Conservation (phyloP, 1,140 invertebrate genomes). For the Xylocopa sonorina region DNA sequence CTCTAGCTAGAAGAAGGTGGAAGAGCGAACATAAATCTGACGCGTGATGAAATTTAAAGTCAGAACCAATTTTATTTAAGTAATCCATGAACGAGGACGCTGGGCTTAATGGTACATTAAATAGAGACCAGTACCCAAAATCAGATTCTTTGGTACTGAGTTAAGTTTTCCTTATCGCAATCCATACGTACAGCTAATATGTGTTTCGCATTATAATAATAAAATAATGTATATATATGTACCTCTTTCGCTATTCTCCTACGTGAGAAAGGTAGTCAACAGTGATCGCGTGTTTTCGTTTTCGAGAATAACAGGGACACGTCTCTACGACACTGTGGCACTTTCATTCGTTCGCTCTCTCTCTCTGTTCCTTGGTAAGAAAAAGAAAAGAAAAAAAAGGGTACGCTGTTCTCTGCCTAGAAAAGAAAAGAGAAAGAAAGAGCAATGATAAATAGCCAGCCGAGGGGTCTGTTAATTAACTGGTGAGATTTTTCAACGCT, state of each 20-base stretch:
- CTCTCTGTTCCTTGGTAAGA: too few species aligned
- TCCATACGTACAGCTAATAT: slow-evolving; percentile 27
- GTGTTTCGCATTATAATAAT: slow-evolving; percentile 35
- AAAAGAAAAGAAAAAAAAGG: too few species aligned
- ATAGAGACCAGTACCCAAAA: slow-evolving; percentile 21
- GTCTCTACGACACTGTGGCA: neutral
- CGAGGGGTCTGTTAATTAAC: slow-evolving; percentile 17
- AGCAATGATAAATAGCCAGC: slow-evolving; percentile 16
- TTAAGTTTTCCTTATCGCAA: slow-evolving; percentile 21
- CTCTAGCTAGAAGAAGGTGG: too few species aligned
- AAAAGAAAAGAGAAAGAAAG: too few species aligned
- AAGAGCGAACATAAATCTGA: too few species aligned
- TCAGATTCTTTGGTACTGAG: slow-evolving; percentile 47
- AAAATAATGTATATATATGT: slow-evolving; percentile 27
- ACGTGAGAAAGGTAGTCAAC: slow-evolving; percentile 42
- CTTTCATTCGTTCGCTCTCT: neutral
- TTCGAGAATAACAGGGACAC: slow-evolving; percentile 24
- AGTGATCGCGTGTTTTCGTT: slow-evolving; percentile 19
- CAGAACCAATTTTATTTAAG: neutral
- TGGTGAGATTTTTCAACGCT: slow-evolving; percentile 21
- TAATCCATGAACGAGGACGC: too few species aligned
- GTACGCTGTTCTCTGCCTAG: too few species aligned
- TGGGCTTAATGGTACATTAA: too few species aligned
- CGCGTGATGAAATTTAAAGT: too few species aligned
- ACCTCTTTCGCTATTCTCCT: neutral